Evolutionary conservation across 2,797 vertebrate species (phyloP).

Genomic region (Danio aesculapii): DNA sequence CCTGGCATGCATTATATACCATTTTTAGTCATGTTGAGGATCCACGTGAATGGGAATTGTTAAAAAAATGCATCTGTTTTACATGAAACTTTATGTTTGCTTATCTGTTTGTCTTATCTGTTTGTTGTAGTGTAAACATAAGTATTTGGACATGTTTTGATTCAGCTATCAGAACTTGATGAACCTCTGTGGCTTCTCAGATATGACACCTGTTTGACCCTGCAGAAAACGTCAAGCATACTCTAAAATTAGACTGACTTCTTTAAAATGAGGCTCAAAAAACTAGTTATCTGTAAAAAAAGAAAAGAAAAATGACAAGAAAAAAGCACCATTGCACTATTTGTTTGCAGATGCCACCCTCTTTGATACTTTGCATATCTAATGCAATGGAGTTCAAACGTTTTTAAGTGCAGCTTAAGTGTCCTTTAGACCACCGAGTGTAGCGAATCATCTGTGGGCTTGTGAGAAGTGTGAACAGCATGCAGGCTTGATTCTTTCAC

Average conservation of each 20-base stretch:
- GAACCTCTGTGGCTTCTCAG: background rate
- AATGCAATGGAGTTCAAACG: background rate
- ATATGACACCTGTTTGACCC: background rate
- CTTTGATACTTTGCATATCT: background rate
- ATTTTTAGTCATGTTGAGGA: no score
- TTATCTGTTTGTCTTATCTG: no score
- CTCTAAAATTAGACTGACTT: background rate
- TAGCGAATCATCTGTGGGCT: background rate
- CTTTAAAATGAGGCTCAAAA: background rate
- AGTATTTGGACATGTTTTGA: background rate
- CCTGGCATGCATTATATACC: no score
- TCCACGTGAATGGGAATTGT: no score
- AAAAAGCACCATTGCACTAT: background rate
- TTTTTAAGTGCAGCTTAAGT: conserved; percentile 14
- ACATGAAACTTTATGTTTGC: no score
- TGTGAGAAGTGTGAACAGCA: conserved; percentile 19
- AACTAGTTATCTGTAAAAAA: background rate
- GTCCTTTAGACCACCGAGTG: background rate
- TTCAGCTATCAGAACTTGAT: background rate
- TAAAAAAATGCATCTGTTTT: no score
- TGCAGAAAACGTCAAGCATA: background rate
- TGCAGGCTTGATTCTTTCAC: conserved; percentile 31
- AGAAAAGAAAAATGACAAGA: no score
- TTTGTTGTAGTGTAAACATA: no score
- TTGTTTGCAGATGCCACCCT: background rate